Percentiles rank a stretch among this genome's conserved stretches.
Conservation (phyloP, 2,888 invertebrate genomes). For the Penaeus monodon region DNA sequence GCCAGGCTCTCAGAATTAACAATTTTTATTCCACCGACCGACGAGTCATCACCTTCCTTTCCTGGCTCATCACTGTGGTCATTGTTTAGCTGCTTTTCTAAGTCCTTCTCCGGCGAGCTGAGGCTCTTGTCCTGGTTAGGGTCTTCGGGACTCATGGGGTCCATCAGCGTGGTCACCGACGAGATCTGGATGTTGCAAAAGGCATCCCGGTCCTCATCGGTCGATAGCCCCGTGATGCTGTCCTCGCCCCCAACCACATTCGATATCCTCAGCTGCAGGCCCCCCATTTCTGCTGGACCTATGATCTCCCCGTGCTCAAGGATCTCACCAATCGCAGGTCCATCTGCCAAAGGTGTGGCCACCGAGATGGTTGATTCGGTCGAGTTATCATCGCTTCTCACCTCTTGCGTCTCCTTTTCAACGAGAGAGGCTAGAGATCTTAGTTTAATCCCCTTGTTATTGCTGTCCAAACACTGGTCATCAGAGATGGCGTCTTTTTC, state of each 20-base stretch:
- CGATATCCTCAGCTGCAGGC: constrained; percentile 62
- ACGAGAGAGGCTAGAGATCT: constrained; percentile 54
- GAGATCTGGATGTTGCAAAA: constrained; percentile 62
- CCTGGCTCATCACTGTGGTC: background rate
- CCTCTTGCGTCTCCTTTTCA: constrained; percentile 14
- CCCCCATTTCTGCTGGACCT: constrained; percentile 61
- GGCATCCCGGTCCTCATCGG: constrained; percentile 57
- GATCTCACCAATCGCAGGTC: constrained; percentile 45
- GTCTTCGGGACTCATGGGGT: constrained; percentile 56
- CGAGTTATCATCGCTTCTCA: background rate
- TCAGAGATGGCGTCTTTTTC: background rate
- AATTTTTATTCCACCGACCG: constrained; percentile 10
- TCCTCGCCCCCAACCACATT: constrained; percentile 65
- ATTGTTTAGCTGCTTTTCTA: too few species aligned
- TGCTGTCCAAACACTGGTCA: constrained; percentile 21
- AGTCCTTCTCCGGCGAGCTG: too few species aligned
- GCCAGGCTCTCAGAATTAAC: constrained; percentile 23
- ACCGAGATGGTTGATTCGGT: background rate
- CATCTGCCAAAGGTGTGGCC: background rate
- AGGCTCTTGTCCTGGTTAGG: constrained; percentile 26
- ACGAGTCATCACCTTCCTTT: background rate
- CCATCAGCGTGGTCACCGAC: constrained; percentile 58
- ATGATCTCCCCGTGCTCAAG: constrained; percentile 63
- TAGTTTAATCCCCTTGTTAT: constrained; percentile 44
- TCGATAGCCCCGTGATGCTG: constrained; percentile 61